Evolutionary conservation across 2,113 vertebrate species (phyloP), one percentile per base, ranked within the genome.

Genomic region (Muntiacus muntjak): DNA sequence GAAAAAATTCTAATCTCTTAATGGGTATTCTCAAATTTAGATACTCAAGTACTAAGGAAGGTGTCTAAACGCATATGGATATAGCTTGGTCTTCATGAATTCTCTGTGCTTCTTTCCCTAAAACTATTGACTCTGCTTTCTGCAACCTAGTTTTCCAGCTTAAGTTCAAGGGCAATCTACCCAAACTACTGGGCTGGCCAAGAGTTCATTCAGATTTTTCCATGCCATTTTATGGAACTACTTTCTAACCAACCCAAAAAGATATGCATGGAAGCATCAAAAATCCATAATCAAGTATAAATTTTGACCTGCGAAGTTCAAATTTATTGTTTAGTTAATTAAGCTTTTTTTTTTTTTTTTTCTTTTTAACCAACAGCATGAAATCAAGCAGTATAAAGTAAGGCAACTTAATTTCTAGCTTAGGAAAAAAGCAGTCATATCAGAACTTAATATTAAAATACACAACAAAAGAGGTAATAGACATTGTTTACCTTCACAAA

Each of bases 401-500:
- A 92, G 74, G 87, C 36, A 91, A 79, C 4, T 54, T 89, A 54
- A 40, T 85, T 91, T 95, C 30, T 95, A 19, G n/a, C 67, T 19
- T 43, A 82, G n/a, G 11, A 17, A 67, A 60, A 64, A 64, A 91
- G 9, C 6, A 64, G 43, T 90, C 33, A 17, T 6, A 30, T 71
- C 14, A 64, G 43, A 87, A 79, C 79, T 88, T 40, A 74, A 52
- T 92, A 26, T 91, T 81, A 47, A 26, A 52, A 50, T 82, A 89
- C 54, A 93, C 50, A 58, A 26, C 23, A 57, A 57, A 84, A 92
- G 83, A 86, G 2, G 10, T 81, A 45, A 62, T 58, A 93, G 98
- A 96, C 43, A 82, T 2, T 50, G 1, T 93, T 98, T 99, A 99
- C 99, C 99, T 94, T 98, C 86, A 78, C 99, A 99, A 64, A 98